Evolutionary conservation across 1,140 invertebrate species (phyloP), one percentile per base, ranked within the genome.

Genomic region (Drosophila mojavensis): DNA sequence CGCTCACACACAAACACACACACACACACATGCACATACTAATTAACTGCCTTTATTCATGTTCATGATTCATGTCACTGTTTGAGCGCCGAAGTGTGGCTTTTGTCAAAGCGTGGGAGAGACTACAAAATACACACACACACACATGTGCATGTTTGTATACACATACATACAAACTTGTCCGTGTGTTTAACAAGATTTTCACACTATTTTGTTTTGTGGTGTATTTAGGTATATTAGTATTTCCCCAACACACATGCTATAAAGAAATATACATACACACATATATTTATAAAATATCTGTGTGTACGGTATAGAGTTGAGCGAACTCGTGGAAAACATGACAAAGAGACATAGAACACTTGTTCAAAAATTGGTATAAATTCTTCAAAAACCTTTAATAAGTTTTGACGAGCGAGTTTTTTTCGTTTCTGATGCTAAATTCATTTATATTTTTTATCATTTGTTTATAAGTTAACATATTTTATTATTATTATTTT

Each of bases 1-100:
- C 36, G 36, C 36, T 39, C 50, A 48, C 66, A 51, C 39, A 50
- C 48, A 55, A 56, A 53, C 26, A 63, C 56, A 68, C 51, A 60
- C 6, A 55, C 61, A 53, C 20, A 60, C 56, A 68, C 51, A 60
- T 56, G 53, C 60, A 47, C 76, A 71, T 24, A 24, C 20, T 86
- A 86, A 86, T 86, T 86, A 86, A 88, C 79, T 36, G 76, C 66
- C 79, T 78, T 86, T 86, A 86, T 86, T 83, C 83, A 88, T 79
- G 79, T 30, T 50, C 84, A 86, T 86, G 83, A 83, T 81, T 86
- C 84, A 61, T 66, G 53, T 64, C 65, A 59, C 48, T 68, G 70
- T 65, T 48, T 51, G 28, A 39, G 7, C 51, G 7, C 30, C 51
- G 17, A 13, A 54, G 47, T 47, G 61, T 63, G 47, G 26, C 53